Base-by-base conservation (phyloP, 2,797 vertebrate genomes). In the Urosaurus nigricauda region DNA sequence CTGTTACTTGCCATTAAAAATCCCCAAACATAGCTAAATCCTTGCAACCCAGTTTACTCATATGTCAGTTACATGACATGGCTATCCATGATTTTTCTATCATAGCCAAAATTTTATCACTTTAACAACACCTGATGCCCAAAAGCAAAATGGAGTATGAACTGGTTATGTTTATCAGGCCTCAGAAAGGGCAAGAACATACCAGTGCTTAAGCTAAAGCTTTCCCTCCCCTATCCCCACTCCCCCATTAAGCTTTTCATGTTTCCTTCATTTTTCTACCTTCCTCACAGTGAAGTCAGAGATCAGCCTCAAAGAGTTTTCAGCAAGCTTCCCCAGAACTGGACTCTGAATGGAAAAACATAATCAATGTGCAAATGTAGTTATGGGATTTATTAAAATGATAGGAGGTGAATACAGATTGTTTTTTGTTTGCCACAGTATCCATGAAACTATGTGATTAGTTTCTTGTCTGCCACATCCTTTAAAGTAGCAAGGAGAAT, bases 221-320 rank as follows among this genome's bases (percentile, higher is more conserved):
- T 24, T 5, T 13, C 68, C 7, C 21, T 21, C 17, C 5, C 4
- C 37, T 60, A 32, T 51, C 6, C 47, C 32, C 77, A 3, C 43
- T 43, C 43, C 43, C 19, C 63, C 14, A 84, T 47, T 16, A 51
- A 88, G 32, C 51, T 21, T 37, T 24, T 37, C 9, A 40, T 21
- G 17, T 32, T 74, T 74, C 19, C 37, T 84, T 19, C 47, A 51
- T 84, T 60, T 85, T 63, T 21, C 68, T 58, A 16, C 29, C 24
- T 56, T 43, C 43, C 43, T 43, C 43, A 43, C 43, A 43, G 82
- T 79, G 74, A 84, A 84, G 32, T 35, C 26, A 26, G n/a, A 51
- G 53, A 81, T 87, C 77, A 43, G 63, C n/a, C 78, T 60, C 81
- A 84, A 83, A 88, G 82, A 21, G 63, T 58, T 85, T 53, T 37